Evolutionary conservation across 2,797 vertebrate species (phyloP).

Genomic region (Myotis myotis): DNA sequence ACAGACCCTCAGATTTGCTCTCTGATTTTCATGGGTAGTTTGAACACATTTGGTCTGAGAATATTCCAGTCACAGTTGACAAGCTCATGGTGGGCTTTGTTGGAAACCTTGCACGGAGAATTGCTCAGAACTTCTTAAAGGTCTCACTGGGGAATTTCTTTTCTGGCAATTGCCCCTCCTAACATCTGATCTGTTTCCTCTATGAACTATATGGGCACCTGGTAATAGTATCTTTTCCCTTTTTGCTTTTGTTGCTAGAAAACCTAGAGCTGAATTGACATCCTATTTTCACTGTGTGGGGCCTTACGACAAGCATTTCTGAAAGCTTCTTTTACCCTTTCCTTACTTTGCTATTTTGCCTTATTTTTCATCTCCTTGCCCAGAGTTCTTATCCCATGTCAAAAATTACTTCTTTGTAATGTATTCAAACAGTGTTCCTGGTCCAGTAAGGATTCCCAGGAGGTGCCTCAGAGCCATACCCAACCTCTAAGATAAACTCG

Average conservation of each 20-base stretch:
- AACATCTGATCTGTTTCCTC: not conserved
- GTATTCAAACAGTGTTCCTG: not conserved
- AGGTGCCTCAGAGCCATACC: not conserved
- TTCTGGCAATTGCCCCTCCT: not conserved
- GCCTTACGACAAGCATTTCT: not conserved
- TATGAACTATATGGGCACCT: not conserved
- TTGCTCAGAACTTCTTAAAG: not conserved
- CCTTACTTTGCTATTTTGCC: not conserved
- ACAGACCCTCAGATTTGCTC: not conserved
- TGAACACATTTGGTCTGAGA: not conserved
- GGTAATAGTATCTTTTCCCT: not conserved
- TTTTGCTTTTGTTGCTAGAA: conserved; percentile 34
- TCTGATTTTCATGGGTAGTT: not conserved
- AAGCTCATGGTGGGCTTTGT: not conserved
- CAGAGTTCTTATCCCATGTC: conserved; percentile 1
- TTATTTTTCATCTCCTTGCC: not conserved
- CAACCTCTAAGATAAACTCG: not conserved
- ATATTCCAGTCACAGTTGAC: not conserved
- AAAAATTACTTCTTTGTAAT: conserved; percentile 14
- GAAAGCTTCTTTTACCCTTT: not conserved
- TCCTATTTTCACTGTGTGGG: not conserved
- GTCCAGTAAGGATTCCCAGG: not conserved
- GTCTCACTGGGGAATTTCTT: not conserved
- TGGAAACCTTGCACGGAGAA: not conserved
- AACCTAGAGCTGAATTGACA: not conserved